These are phyloP conservation scores for Oreochromis niloticus DNA, from an alignment of 2,113 vertebrate species.

Conservation along the genomic window DNA sequence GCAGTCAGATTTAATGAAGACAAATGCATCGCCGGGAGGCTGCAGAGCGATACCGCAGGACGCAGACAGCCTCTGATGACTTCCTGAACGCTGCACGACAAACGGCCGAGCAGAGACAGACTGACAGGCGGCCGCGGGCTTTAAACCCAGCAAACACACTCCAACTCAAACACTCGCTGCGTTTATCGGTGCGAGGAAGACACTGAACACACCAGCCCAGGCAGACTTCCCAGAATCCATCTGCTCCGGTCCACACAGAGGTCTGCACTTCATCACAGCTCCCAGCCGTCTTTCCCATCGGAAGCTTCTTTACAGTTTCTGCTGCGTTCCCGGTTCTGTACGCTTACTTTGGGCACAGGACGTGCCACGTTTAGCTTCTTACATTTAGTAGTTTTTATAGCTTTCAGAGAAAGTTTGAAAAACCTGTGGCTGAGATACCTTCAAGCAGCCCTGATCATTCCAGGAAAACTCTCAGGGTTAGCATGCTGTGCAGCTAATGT, in stretches of 20 bases:
- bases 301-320: not conserved
- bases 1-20: conserved; percentile 19
- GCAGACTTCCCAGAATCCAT: not conserved
- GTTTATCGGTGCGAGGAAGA: not conserved
- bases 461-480: not conserved
- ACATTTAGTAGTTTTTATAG: not conserved
- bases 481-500: not conserved
- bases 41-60: not conserved
- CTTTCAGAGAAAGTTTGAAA: not conserved
- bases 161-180: not conserved
- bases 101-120: not conserved
- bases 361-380: not conserved
- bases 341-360: not conserved
- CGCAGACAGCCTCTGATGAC: not conserved
- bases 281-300: not conserved
- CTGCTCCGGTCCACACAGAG: not conserved
- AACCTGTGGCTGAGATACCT: not conserved
- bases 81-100: not conserved
- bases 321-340: not conserved
- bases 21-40: not conserved
- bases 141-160: not conserved
- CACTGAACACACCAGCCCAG: not conserved
- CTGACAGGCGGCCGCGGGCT: not conserved
- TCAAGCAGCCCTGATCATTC: not conserved
- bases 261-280: not conserved